Conservation (phyloP, 2,888 invertebrate species). For the Scotopteryx bipunctaria region DNA sequence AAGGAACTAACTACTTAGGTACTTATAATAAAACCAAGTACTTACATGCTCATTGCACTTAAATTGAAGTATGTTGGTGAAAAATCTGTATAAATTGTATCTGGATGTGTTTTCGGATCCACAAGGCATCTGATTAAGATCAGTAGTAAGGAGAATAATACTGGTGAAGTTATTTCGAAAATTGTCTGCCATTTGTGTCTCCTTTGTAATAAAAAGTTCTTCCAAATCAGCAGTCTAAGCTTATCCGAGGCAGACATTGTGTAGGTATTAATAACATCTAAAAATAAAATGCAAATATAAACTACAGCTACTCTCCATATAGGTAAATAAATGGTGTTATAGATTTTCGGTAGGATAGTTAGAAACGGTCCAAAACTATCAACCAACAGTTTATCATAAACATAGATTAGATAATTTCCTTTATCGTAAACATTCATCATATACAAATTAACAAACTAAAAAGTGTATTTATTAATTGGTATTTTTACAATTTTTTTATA, state of each 20-base stretch:
- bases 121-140: constrained; percentile 88
- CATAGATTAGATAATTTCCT: too few relatives aligned
- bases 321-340: too few relatives aligned
- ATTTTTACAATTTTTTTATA: too few relatives aligned
- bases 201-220: constrained; percentile 91
- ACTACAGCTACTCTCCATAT: too few relatives aligned
- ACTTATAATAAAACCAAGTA: not conserved
- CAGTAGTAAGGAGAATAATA: constrained; percentile 87
- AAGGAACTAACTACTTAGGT: too few relatives aligned
- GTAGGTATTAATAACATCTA: constrained; percentile 23
- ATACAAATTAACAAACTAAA: too few relatives aligned
- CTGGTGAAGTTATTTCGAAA: constrained; percentile 88
- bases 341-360: too few relatives aligned
- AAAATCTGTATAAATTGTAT: constrained; percentile 60
- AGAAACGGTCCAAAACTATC: too few relatives aligned
- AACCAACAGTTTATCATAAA: too few relatives aligned
- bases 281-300: constrained; percentile 31
- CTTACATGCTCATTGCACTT: constrained; percentile 65
- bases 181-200: constrained; percentile 88
- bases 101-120: constrained; percentile 80
- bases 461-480: not conserved
- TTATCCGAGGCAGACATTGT: constrained; percentile 80
- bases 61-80: constrained; percentile 71
- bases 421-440: too few relatives aligned
- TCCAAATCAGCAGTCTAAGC: constrained; percentile 91